Evolutionary conservation across 53 echinoderm and acorn worm species (phyloP).

Genomic region (Paracentrotus lividus): DNA sequence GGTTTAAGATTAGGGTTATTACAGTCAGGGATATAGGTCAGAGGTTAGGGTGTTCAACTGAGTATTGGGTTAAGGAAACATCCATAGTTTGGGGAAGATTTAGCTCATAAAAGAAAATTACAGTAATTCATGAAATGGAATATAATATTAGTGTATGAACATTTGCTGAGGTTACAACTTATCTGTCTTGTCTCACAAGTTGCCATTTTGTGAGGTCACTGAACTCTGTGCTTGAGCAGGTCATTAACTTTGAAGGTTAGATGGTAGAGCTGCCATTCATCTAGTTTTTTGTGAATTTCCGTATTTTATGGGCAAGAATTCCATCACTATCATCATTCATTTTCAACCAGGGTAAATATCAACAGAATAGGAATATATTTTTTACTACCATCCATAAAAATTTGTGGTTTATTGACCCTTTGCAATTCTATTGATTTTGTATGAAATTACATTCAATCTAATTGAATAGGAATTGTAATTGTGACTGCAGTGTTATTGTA

Average conservation of each 20-base stretch:
- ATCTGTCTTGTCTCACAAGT: not conserved
- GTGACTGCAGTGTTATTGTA: constrained; percentile 25
- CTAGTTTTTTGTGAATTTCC: not conserved
- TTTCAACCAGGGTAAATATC: not conserved
- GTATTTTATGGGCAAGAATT: not conserved
- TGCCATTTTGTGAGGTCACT: not conserved
- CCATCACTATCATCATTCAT: constrained; percentile 4
- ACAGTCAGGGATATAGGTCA: too few species aligned
- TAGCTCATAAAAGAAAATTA: too few species aligned
- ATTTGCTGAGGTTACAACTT: not conserved
- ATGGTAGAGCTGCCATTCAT: constrained; percentile 39
- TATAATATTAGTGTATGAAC: not conserved
- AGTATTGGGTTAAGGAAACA: too few species aligned
- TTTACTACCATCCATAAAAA: constrained; percentile 27
- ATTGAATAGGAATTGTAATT: not conserved
- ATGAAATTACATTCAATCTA: not conserved
- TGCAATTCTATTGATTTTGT: not conserved
- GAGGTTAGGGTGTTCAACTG: too few species aligned
- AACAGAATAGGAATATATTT: not conserved
- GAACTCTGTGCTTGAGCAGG: too few species aligned
- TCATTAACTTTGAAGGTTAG: constrained; percentile 47
- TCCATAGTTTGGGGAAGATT: too few species aligned
- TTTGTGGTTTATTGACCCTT: not conserved
- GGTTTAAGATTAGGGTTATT: too few species aligned
- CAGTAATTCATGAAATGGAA: not conserved